Base-by-base conservation (phyloP, 2,113 vertebrate species). In the Serilophus lunatus region DNA sequence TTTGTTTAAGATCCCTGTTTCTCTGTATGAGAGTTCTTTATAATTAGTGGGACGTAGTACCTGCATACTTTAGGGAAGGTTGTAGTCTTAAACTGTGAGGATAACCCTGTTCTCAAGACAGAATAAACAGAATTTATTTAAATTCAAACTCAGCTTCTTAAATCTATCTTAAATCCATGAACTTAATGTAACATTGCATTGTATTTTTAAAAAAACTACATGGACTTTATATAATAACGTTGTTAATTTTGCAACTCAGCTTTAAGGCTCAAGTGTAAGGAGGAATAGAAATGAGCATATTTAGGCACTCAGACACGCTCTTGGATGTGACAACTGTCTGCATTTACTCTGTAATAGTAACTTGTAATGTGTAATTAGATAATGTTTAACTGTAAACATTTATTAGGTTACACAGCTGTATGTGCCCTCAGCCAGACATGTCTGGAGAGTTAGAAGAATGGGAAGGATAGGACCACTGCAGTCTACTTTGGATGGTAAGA, bases 361-460 rank as follows among this genome's bases (percentile, higher is more conserved):
- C 44, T 47, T 36, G 17, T 28, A 24, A 29, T 71, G 63, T 22
- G 18, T 47, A 24, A 76, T 85, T 40, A 59, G 10, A 10, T 50
- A 25, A 40, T 47, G 14, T 63, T 91, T 89, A 92, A 86, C n/a
- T 80, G 36, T 81, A 57, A 75, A 60, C 22, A 85, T 74, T 80
- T 92, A 18, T 8, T 89, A 99, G 99, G 99, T 99, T 94, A 99
- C 99, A 1, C 99, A 99, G 95, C 98, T 99, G 57, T 99, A 99
- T 11, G 99, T 99, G 53, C 99, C 99, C 1, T 99, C 99, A 0
- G 99, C 99, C 33, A 98, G 99, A 88, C 98, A 99, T 1, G 98
- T 98, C 31, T 99, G 99, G 99, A 97, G 99, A 87, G 98, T 98
- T 71, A 98, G 99, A 64, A 98, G 99, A 89, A 99, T 99, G 99